phyloP scores from a whole-genome alignment of 2,888 invertebrate genomes.

The Palloptera scutellata region DNA sequence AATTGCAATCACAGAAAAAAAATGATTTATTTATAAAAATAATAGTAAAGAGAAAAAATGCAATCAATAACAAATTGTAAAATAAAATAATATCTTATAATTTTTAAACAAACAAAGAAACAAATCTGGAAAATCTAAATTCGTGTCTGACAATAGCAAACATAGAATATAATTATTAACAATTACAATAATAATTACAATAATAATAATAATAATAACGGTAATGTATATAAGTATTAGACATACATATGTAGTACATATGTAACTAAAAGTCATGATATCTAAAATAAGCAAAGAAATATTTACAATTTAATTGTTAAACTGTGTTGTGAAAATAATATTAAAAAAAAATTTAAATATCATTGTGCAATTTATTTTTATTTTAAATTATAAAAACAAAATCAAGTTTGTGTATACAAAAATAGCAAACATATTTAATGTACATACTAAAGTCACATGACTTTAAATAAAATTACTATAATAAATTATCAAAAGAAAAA shows the following conservation, averaged over 20 bases:
- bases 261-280: background rate
- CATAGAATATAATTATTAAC: conserved; percentile 7
- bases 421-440: conserved; percentile 34
- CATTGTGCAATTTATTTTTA: conserved; percentile 56
- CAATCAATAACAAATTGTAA: background rate
- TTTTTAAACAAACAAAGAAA: conserved; percentile 4
- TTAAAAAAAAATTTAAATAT: conserved; percentile 46
- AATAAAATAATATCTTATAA: conserved; percentile 26
- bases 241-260: too few species aligned
- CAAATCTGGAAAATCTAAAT: background rate
- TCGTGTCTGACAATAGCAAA: background rate
- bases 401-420: conserved; percentile 39
- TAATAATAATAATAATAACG: conserved; percentile 1
- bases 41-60: too few species aligned
- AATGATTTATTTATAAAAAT: conserved; percentile 1
- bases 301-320: conserved; percentile 53
- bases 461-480: conserved; percentile 11
- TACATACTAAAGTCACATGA: background rate
- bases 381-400: conserved; percentile 48
- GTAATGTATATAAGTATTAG: too few species aligned
- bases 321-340: conserved; percentile 17
- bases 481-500: conserved; percentile 29
- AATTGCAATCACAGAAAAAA: conserved; percentile 32
- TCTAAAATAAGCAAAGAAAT: conserved; percentile 26
- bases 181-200: too few species aligned